Evolutionary conservation across 2,888 invertebrate genomes (phyloP).

Genomic region (Raillietiella orientalis): DNA sequence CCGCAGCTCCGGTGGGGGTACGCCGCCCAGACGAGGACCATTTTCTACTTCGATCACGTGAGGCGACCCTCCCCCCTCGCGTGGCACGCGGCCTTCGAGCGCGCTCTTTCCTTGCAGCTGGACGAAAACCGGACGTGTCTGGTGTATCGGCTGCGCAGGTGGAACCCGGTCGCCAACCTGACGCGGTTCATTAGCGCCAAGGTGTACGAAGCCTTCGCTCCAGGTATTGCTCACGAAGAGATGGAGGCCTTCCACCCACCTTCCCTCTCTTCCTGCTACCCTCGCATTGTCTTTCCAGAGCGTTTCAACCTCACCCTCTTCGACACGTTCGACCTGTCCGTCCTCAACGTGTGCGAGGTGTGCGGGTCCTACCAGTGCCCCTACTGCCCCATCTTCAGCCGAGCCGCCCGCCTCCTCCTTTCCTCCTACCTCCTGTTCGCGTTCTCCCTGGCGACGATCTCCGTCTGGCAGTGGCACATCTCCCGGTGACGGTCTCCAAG

Average conservation of each 20-base stretch:
- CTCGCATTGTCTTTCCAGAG: slow-evolving; percentile 26
- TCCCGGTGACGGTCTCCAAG: no score
- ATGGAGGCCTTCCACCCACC: neutral
- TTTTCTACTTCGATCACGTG: slow-evolving; percentile 78
- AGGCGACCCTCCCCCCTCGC: slow-evolving; percentile 12
- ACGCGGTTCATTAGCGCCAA: slow-evolving; percentile 60
- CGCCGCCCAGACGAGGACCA: slow-evolving; percentile 41
- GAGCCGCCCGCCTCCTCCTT: slow-evolving; percentile 13
- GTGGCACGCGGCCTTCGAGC: slow-evolving; percentile 2
- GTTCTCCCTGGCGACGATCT: no score
- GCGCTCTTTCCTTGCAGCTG: slow-evolving; percentile 20
- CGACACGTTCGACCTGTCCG: slow-evolving; percentile 50
- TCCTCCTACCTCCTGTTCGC: no score
- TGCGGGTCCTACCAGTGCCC: slow-evolving; percentile 82
- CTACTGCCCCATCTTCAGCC: slow-evolving; percentile 57
- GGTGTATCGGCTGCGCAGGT: slow-evolving; percentile 67
- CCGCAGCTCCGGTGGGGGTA: slow-evolving; percentile 51
- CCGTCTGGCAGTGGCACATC: no score
- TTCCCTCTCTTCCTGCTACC: neutral
- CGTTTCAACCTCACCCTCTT: slow-evolving; percentile 73
- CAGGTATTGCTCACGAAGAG: no score
- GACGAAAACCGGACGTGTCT: slow-evolving; percentile 56
- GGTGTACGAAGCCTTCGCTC: slow-evolving; percentile 83
- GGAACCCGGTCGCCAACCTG: slow-evolving; percentile 90
- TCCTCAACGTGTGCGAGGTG: slow-evolving; percentile 68